These are phyloP conservation scores for Prinia subflava DNA, from an alignment of 2,113 vertebrate species.

Conservation along the genomic window DNA sequence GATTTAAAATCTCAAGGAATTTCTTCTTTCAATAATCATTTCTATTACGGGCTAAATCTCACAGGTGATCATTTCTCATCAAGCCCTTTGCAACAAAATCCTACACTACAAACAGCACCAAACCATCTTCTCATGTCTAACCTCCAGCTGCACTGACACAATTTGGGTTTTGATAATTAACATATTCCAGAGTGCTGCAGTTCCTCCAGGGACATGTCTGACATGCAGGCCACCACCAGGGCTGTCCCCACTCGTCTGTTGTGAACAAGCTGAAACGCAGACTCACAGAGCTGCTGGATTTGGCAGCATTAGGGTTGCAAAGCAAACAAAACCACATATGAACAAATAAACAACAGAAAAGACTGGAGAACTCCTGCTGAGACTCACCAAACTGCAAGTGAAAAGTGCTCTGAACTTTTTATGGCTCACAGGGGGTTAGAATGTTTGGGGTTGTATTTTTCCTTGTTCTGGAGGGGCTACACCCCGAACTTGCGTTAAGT, in stretches of 20 bases:
- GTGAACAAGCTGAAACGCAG: background rate
- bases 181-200: background rate
- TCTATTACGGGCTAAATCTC: background rate
- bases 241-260: background rate
- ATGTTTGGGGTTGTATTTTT: background rate
- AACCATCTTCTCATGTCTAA: background rate
- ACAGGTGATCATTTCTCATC: background rate
- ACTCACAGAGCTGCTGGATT: background rate
- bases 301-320: background rate
- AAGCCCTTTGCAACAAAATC: background rate
- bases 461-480: background rate
- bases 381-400: background rate
- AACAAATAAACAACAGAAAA: background rate
- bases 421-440: background rate
- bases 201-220: background rate
- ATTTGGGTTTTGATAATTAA: background rate
- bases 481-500: constrained; percentile 1
- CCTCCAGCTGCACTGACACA: background rate
- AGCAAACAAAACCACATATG: background rate
- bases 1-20: background rate
- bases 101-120: background rate
- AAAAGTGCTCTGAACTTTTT: background rate
- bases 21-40: background rate
- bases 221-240: background rate
- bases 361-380: background rate